Evolutionary conservation across 2,113 vertebrate species (phyloP).

Genomic region (Dermatemys mawii): DNA sequence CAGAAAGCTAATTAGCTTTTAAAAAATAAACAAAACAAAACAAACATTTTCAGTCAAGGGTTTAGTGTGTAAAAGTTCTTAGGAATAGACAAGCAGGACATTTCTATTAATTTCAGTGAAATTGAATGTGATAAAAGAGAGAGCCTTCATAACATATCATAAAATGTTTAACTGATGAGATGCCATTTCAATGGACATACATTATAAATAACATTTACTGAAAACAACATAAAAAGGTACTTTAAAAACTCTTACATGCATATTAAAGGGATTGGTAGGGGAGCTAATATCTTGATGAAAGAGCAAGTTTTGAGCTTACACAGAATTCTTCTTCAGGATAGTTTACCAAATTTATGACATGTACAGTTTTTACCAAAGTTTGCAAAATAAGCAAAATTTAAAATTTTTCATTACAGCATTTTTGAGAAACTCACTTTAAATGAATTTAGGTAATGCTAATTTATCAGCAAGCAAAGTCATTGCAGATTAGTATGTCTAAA

Average conservation of each 20-base stretch:
- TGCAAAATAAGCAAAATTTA: not conserved
- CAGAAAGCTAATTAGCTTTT: not conserved
- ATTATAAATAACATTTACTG: not conserved
- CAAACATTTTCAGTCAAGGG: not conserved
- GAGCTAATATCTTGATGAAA: not conserved
- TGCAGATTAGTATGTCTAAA: not conserved
- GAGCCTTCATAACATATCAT: not conserved
- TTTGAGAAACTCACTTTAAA: not conserved
- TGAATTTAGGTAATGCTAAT: not conserved
- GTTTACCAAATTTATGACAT: not conserved
- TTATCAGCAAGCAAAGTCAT: not conserved
- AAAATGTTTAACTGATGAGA: not conserved
- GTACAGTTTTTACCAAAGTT: not conserved
- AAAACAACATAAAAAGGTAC: not conserved
- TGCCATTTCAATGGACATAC: not conserved
- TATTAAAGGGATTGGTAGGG: not conserved
- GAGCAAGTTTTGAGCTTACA: not conserved
- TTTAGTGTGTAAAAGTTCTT: not conserved
- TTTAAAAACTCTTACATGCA: not conserved
- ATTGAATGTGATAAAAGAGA: not conserved
- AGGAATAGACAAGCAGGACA: not conserved
- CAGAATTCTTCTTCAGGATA: not conserved
- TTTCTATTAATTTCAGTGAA: not conserved
- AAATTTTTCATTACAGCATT: not conserved
- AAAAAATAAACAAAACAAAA: not conserved